Percentiles rank a stretch among this genome's conserved stretches.
Evolutionary conservation across 2,888 invertebrate genomes (phyloP).

Genomic region (Drosophila histrio): DNA sequence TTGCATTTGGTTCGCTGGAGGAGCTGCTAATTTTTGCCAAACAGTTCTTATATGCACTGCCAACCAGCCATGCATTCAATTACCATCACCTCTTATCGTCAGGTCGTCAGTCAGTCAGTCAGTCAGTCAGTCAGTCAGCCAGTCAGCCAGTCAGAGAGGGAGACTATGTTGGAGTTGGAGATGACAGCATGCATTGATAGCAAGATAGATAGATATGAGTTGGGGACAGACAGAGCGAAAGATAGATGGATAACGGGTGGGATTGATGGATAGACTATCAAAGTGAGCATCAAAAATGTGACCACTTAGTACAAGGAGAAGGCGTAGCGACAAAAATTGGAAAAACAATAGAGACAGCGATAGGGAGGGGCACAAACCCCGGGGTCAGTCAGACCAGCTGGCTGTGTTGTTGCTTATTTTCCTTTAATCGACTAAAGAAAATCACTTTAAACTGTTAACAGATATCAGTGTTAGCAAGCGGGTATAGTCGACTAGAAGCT

Average conservation of each 20-base stretch:
- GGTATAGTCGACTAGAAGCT: not conserved
- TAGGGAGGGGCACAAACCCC: not conserved
- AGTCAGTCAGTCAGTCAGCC: not conserved
- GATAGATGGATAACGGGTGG: slow-evolving; percentile 14
- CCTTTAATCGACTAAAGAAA: slow-evolving; percentile 60
- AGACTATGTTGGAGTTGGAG: not conserved
- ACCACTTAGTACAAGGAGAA: slow-evolving; percentile 2
- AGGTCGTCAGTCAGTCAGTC: not conserved
- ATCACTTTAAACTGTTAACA: slow-evolving; percentile 42
- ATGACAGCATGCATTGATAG: slow-evolving; percentile 5
- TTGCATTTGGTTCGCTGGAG: slow-evolving; percentile 51
- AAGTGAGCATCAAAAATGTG: slow-evolving; percentile 10
- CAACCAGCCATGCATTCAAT: slow-evolving; percentile 62
- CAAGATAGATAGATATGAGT: not conserved
- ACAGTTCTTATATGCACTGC: slow-evolving; percentile 17
- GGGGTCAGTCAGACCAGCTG: not conserved
- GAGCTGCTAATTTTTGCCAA: slow-evolving; percentile 46
- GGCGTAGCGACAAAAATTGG: not conserved
- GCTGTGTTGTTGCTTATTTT: not conserved
- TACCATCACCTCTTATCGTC: slow-evolving; percentile 45
- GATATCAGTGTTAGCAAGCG: not conserved
- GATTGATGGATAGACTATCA: slow-evolving; percentile 31
- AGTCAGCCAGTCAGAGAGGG: not conserved
- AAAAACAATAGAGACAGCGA: not conserved
- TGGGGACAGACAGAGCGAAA: not conserved